Base-by-base conservation (phyloP, 2,797 vertebrate species). In the Craterocephalus amniculus region DNA sequence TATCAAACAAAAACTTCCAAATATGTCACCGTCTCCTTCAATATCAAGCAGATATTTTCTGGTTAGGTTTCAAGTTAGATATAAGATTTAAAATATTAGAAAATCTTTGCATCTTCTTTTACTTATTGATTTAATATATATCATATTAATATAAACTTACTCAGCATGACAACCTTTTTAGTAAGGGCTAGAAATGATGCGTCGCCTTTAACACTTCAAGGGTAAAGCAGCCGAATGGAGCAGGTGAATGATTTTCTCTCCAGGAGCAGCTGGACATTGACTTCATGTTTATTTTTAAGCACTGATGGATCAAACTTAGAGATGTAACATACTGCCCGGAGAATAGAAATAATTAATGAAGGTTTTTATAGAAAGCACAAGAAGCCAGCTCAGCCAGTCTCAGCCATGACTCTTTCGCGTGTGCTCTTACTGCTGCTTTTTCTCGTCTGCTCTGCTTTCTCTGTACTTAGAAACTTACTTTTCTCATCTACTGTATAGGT, bases 271-370 rank as follows among this genome's bases (percentile, higher is more conserved):
- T 56, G 58, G 72, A 67, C 76, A 36, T 65, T 56, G 52, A 66
- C 74, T 57, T 48, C 22, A 1, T 4, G 78, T 76, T 74, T 90
- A 89, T 91, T 90, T 92, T 87, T 87, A 85, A 72, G 60, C 80
- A 34, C 34, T 84, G 84, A 90, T 88, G 89, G 81, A 87, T 75
- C 56, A 45, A 63, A 79, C 59, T 79, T 69, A 60, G 62, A 74
- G 71, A 71, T 65, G 14, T 81, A 63, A 62, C 63, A 38, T 75
- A 49, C 61, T 48, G 73, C 66, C 73, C 80, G 59, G 81, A 81
- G 63, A 72, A 55, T 69, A 76, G 81, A 22, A 91, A 93, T 92
- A 91, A 93, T 93, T 88, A 45, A 92, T 90, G 87, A 84, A 66
- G 64, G 78, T 80, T 93, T 92, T 89, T 92, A 88, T 82, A 82